A percentile compares a stretch with the other conserved stretches of the same genome.
Conservation (phyloP, 2,797 vertebrate genomes). For the Anguilla pacifica region DNA sequence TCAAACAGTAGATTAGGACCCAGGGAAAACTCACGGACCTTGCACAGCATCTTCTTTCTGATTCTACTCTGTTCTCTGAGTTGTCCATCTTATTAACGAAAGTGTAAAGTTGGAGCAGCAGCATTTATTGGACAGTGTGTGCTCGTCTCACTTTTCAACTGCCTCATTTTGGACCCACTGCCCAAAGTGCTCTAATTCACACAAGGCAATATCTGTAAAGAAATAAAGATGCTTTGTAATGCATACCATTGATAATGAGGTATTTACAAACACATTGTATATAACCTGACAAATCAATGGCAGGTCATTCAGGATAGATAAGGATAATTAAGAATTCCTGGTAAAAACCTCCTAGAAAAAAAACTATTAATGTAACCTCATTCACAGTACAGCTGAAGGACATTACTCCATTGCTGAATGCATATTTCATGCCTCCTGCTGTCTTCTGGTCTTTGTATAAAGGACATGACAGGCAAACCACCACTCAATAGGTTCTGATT, state of each 20-base stretch:
- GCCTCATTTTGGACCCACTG: neutral
- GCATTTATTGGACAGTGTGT: neutral
- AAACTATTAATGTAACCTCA: neutral
- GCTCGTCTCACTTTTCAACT: slow-evolving; percentile 4
- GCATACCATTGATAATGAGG: neutral
- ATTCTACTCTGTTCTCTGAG: neutral
- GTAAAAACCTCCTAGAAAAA: neutral
- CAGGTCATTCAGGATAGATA: neutral
- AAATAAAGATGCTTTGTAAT: neutral
- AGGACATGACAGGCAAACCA: neutral
- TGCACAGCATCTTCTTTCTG: neutral
- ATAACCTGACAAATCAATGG: neutral
- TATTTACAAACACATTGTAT: neutral
- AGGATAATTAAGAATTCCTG: neutral
- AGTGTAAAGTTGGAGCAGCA: neutral
- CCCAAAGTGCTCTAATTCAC: neutral
- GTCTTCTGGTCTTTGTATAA: neutral
- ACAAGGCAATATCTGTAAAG: neutral
- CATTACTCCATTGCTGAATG: neutral
- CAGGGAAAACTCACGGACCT: neutral
- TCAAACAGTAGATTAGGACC: neutral
- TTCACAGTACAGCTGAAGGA: neutral
- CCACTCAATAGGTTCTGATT: neutral
- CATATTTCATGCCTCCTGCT: neutral
- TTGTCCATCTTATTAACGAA: slow-evolving; percentile 19